Conservation (phyloP, 2,113 vertebrate species). For the Protobothrops flavoviridis region DNA sequence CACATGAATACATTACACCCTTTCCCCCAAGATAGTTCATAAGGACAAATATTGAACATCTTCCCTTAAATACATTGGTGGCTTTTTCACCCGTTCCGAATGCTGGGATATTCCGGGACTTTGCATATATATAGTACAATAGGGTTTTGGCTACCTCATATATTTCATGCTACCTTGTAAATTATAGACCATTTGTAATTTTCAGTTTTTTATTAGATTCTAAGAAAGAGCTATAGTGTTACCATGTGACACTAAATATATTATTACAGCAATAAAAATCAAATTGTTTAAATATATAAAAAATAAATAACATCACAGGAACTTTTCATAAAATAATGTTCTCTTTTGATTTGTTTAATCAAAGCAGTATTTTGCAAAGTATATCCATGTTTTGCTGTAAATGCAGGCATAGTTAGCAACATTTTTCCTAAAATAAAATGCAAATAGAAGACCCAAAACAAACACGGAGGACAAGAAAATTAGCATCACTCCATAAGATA, state of each 20-base stretch:
- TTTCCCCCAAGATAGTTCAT: too few relatives aligned
- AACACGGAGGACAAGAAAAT: constrained; percentile 34
- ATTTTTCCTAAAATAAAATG: constrained; percentile 1
- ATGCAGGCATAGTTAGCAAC: constrained; percentile 32
- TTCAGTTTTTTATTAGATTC: neutral
- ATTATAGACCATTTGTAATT: neutral
- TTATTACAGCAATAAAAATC: neutral
- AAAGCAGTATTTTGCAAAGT: constrained; percentile 24
- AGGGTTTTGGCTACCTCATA: neutral
- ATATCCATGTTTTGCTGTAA: constrained; percentile 1
- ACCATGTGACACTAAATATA: neutral
- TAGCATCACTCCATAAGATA: constrained; percentile 23
- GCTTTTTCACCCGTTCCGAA: too few relatives aligned
- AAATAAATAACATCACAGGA: neutral
- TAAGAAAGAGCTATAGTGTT: neutral
- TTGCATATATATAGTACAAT: neutral
- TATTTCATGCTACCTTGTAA: neutral
- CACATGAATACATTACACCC: too few relatives aligned
- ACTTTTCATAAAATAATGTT: neutral
- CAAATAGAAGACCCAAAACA: constrained; percentile 3
- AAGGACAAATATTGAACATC: too few relatives aligned
- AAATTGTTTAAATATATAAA: neutral
- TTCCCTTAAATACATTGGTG: too few relatives aligned
- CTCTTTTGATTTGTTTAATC: neutral
- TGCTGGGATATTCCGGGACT: too few relatives aligned